Conservation (phyloP, 2,888 invertebrate genomes). For the Mythimna vitellina region DNA sequence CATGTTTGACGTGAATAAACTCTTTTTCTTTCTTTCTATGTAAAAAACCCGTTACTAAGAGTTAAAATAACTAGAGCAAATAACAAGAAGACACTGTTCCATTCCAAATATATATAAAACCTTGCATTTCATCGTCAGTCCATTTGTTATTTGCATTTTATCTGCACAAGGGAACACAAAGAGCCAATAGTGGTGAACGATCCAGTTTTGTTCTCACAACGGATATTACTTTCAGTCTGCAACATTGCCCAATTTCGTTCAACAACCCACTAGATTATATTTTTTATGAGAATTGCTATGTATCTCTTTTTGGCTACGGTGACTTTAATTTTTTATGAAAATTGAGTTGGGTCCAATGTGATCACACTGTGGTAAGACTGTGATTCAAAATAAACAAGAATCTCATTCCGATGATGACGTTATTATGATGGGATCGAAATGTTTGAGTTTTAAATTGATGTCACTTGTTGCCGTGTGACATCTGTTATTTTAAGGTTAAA, state of each 20-base stretch:
- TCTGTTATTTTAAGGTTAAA: too few relatives aligned
- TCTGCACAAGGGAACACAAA: constrained; percentile 30
- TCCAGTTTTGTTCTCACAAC: constrained; percentile 32
- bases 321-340: constrained; percentile 28
- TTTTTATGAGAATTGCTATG: constrained; percentile 46
- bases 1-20: too few relatives aligned
- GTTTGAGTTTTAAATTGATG: too few relatives aligned
- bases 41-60: too few relatives aligned
- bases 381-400: neutral
- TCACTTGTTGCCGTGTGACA: too few relatives aligned
- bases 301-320: constrained; percentile 8
- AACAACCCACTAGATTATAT: constrained; percentile 40
- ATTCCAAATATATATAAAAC: constrained; percentile 3
- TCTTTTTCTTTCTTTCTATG: too few relatives aligned
- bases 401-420: too few relatives aligned
- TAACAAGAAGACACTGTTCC: neutral
- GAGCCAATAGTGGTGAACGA: constrained; percentile 34
- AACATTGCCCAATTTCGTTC: constrained; percentile 45
- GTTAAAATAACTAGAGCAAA: neutral
- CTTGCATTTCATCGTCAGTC: constrained; percentile 8
- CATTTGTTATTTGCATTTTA: constrained; percentile 38
- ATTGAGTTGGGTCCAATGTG: neutral
- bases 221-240: constrained; percentile 54
- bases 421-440: neutral
- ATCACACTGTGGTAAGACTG: neutral